phyloP scores from a whole-genome alignment of 2,797 vertebrate genomes.

The Neostethus bicornis region DNA sequence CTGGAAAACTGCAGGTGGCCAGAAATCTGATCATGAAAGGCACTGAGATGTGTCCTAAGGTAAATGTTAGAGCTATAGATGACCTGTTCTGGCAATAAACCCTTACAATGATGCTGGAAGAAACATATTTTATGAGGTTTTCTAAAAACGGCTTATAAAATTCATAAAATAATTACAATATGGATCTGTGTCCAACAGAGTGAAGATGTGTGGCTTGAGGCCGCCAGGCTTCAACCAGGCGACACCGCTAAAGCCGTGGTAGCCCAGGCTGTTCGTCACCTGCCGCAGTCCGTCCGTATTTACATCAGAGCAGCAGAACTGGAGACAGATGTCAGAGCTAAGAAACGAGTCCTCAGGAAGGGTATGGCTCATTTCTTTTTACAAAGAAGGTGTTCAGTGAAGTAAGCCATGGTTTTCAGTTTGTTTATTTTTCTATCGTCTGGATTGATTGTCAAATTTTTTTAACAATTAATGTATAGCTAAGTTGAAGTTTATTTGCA shows the following conservation, averaged over 20 bases:
- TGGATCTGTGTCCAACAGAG: conserved; percentile 80
- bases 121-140: not conserved
- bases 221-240: conserved; percentile 95
- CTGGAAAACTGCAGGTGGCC: conserved; percentile 95
- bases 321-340: conserved; percentile 94
- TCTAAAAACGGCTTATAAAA: no score
- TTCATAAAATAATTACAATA: no score
- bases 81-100: not conserved
- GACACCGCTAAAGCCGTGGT: conserved; percentile 98
- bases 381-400: not conserved
- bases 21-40: conserved; percentile 99
- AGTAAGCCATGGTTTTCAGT: not conserved
- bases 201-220: conserved; percentile 98
- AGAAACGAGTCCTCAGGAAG: conserved; percentile 96
- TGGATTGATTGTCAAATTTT: not conserved
- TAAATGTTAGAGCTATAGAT: conserved; percentile 50
- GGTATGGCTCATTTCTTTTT: conserved; percentile 73
- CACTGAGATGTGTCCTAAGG: conserved; percentile 99
- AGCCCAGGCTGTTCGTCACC: conserved; percentile 96
- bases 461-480: no score
- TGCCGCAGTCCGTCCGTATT: conserved; percentile 94
- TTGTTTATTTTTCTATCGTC: not conserved
- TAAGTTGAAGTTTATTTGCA: not conserved
- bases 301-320: conserved; percentile 97
- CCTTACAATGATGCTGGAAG: not conserved